phyloP scores from a whole-genome alignment of 92 coral and sea anemone species.

The Muricea muricata region DNA sequence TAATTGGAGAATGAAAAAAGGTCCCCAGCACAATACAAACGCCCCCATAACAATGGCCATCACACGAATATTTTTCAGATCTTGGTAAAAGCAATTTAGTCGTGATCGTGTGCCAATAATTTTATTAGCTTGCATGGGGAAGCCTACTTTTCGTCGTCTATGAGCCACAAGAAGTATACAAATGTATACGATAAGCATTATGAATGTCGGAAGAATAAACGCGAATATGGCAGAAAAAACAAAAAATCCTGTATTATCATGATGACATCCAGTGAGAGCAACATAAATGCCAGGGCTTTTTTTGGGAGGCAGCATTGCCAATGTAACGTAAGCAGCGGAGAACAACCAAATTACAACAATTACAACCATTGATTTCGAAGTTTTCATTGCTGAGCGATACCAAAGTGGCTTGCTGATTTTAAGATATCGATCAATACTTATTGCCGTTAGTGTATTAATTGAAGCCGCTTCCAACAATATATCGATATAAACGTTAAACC shows the following conservation, averaged over 20 bases:
- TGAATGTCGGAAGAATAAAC: conserved; percentile 34
- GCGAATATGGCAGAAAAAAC: conserved; percentile 1
- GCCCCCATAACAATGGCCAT: conserved; percentile 83
- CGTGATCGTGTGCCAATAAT: background rate
- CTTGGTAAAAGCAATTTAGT: conserved; percentile 12
- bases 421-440: background rate
- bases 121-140: background rate
- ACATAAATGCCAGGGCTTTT: background rate
- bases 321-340: conserved; percentile 2
- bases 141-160: conserved; percentile 25
- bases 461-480: conserved; percentile 21
- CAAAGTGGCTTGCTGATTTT: conserved; percentile 38
- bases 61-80: conserved; percentile 88
- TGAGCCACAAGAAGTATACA: conserved; percentile 34
- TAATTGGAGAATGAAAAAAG: conserved; percentile 80
- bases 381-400: conserved; percentile 28
- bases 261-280: conserved; percentile 3
- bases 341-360: conserved; percentile 38
- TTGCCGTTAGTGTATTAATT: conserved; percentile 24
- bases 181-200: conserved; percentile 25
- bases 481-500: conserved; percentile 35
- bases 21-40: conserved; percentile 92
- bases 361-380: conserved; percentile 8
- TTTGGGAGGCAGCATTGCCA: conserved; percentile 2
- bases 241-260: conserved; percentile 19